These are phyloP conservation scores for Indicator maculatus DNA, from an alignment of 2,113 vertebrate genomes.

Conservation along the genomic window DNA sequence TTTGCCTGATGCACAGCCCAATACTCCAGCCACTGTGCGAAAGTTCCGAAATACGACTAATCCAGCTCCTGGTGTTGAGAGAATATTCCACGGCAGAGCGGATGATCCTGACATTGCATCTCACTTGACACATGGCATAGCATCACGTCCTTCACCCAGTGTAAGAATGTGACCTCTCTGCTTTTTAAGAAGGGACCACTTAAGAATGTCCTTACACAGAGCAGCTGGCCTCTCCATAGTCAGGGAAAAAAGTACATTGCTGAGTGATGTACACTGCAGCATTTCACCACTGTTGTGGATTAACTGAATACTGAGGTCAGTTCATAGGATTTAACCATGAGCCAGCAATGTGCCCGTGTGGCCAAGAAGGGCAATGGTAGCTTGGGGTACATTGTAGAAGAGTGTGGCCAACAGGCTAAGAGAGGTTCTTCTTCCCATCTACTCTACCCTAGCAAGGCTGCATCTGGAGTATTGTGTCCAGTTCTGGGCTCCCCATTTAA, in stretches of 20 bases:
- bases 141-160: conserved; percentile 36
- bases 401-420: not conserved
- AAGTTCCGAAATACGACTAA: conserved; percentile 79
- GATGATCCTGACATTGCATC: conserved; percentile 81
- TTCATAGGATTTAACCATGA: not conserved
- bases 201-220: not conserved
- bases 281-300: not conserved
- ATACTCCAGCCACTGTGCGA: conserved; percentile 76
- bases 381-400: not conserved
- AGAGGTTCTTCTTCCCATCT: not conserved
- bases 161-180: conserved; percentile 69
- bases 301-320: not conserved
- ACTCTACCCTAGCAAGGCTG: not conserved
- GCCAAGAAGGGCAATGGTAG: not conserved
- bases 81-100: conserved; percentile 82
- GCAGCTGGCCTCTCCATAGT: not conserved
- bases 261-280: not conserved
- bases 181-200: not conserved
- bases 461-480: not conserved
- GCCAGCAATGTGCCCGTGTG: not conserved
- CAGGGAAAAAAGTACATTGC: not conserved
- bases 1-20: conserved; percentile 67
- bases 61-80: conserved; percentile 76
- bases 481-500: not conserved
- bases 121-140: conserved; percentile 81